phyloP scores from a whole-genome alignment of 2,113 vertebrate species.

The human (Homo sapiens) region GRCh38 chr18:32476501-32477000 shows the following conservation, averaged over 20 bases:
- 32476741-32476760: background rate
- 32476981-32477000: background rate
- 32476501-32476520: background rate
- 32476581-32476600: constrained; percentile 86
- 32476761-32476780: background rate
- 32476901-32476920: background rate
- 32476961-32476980: constrained; percentile 12
- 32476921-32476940: background rate
- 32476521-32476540: background rate
- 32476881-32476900: no score
- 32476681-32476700: background rate
- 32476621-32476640: background rate
- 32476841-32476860: background rate
- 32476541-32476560: background rate
- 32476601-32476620: background rate
- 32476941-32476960: background rate
- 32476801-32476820: background rate
- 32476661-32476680: background rate
- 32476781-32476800: background rate
- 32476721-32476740: background rate
- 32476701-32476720: background rate
- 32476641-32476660: background rate
- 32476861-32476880: no score
- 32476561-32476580: constrained; percentile 88
- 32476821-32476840: background rate